A percentile compares a stretch with the other conserved stretches of the same genome.
phyloP scores from a whole-genome alignment of 2,888 invertebrate species.

The Scotopteryx bipunctaria region DNA sequence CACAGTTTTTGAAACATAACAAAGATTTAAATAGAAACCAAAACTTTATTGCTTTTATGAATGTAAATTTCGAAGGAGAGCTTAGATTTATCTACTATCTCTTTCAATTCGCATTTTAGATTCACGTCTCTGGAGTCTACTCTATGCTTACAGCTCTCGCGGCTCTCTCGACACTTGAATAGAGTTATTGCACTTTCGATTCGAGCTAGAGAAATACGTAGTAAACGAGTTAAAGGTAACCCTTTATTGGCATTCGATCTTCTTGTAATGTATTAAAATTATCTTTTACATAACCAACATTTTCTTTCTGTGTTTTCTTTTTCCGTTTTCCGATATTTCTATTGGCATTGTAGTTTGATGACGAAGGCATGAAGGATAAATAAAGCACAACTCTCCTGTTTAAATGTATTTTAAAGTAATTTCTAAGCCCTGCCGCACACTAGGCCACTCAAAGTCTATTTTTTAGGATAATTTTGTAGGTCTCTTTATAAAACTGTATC shows the following conservation, averaged over 20 bases:
- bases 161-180: slow-evolving; percentile 64
- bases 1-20: slow-evolving; percentile 64
- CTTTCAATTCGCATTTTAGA: slow-evolving; percentile 67
- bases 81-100: slow-evolving; percentile 63
- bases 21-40: slow-evolving; percentile 67
- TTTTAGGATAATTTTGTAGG: too few species aligned
- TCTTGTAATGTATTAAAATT: slow-evolving; percentile 79
- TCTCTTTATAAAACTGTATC: too few species aligned
- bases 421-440: too few species aligned
- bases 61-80: slow-evolving; percentile 54
- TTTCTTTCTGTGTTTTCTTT: slow-evolving; percentile 44
- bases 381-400: slow-evolving; percentile 66
- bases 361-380: slow-evolving; percentile 59
- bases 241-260: slow-evolving; percentile 49
- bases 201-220: slow-evolving; percentile 56
- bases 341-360: slow-evolving; percentile 47
- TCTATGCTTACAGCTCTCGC: slow-evolving; percentile 61
- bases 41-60: slow-evolving; percentile 64
- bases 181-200: slow-evolving; percentile 66
- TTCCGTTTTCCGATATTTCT: slow-evolving; percentile 38
- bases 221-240: slow-evolving; percentile 49
- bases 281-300: slow-evolving; percentile 45
- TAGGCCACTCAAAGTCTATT: too few species aligned
- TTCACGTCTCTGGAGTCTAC: slow-evolving; percentile 56
- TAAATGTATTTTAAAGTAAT: slow-evolving; percentile 39